Base-by-base conservation (phyloP, 1,140 invertebrate genomes). In the Solenopsis fugax region DNA sequence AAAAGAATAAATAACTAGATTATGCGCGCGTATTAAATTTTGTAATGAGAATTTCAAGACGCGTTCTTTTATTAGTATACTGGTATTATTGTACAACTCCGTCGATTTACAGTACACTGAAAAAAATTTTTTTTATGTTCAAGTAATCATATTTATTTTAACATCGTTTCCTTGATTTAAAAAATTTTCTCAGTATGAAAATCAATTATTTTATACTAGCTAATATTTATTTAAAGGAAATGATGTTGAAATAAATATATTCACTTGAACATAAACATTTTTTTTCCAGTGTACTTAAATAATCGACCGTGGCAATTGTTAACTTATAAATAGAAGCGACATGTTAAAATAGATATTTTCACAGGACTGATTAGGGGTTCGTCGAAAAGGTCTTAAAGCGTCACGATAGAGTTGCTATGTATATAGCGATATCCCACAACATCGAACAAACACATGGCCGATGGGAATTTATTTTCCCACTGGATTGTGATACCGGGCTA, bases 321-420 rank as follows among this genome's bases (percentile, higher is more conserved):
- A 48, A 21, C n/a, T 54, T 16, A 18, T 54, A 58, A 82, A 58
- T 37, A 52, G 34, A 72, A 58, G 24, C 9, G 67, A 58, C 10
- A 50, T 3, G 16, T 58, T n/a, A 82, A 72, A 82, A 72, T 72
- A 45, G 78, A 82, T 58, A 64, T 54, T 73, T 82, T 73, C 24
- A 34, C 41, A 48, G 45, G 29, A 12, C 16, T 34, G 80, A 82
- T 82, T 73, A 81, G 16, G 16, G 34, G 48, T 54, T 84, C n/a
- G 67, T n/a, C 71, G 58, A 67, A 71, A 85, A 71, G 71, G 73
- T 75, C 45, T 89, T 54, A 60, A 88, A 60, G 76, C 86, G 81
- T 67, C 81, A 56, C 72, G 89, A 91, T 91, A 91, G 77, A 91
- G 89, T 91, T 91, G 87, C 90, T 91, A 91, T 91, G 90, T 91